Evolutionary conservation across 1,140 invertebrate species (phyloP), one percentile per base, ranked within the genome.

Genomic region (Orchestia grillus): DNA sequence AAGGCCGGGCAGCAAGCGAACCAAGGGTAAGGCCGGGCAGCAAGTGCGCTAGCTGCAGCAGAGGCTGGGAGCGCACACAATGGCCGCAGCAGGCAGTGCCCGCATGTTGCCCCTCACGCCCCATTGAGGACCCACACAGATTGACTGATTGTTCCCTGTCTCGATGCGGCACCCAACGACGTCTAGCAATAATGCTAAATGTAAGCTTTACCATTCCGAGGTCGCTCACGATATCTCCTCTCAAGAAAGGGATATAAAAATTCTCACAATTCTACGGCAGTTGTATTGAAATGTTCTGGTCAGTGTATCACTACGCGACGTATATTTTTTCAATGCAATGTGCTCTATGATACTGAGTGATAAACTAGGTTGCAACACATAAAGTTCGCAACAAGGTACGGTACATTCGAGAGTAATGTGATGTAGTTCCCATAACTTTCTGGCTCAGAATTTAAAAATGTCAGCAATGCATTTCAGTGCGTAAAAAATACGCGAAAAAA

Each of bases 71-170:
- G 42, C 62, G 28, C 11, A 77, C 62, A 77, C 62, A 77, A 77
- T 77, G 62, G 28, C 41, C 15, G 88, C 41, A 16, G 88, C n/a
- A 90, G 43, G 88, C n/a, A 44, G 11, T 42, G 88, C 88, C 88
- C 88, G 88, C 88, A 90, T 90, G 88, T 44, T 41, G 23, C n/a
- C 42, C 28, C n/a, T 90, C 23, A 90, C 88, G 88, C 88, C 15
- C 88, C 88, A 90, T 90, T 90, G 88, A 90, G 3, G 43, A 28
- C 41, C 41, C 11, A 90, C 88, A 41, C 41, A 90, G 88, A 90
- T 90, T 90, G 88, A 90, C 88, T 90, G 88, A 90, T 90, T 90
- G 88, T 90, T 44, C 43, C 88, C 41, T 42, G 88, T 36, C 43
- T 41, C 88, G 28, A 28, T 36, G 62, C 62, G 62, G 62, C 28